Conservation (phyloP, 2,888 invertebrate genomes). For the Paralinhomoeus sp. region DNA sequence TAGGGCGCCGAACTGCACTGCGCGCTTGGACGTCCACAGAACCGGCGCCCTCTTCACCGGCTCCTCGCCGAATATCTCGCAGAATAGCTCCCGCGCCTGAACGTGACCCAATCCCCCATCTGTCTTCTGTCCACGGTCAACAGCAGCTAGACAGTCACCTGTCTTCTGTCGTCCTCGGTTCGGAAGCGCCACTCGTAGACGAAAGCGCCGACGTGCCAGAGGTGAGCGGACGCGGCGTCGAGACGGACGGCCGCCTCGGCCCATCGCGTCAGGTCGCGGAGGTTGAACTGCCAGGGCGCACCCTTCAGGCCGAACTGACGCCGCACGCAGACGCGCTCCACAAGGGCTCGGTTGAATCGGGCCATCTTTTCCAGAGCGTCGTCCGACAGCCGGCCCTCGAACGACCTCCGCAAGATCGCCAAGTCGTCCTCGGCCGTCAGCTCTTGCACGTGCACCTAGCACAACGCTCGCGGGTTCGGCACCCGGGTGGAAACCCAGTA, state of each 20-base stretch:
- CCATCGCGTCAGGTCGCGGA: slow-evolving; percentile 81
- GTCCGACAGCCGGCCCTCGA: slow-evolving; percentile 18
- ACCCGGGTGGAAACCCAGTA: too few relatives aligned
- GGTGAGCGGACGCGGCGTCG: slow-evolving; percentile 11
- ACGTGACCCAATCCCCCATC: not conserved
- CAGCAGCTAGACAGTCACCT: slow-evolving; percentile 14
- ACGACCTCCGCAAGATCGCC: slow-evolving; percentile 33
- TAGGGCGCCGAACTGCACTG: not conserved
- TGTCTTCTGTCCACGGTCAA: not conserved
- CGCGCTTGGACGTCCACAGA: slow-evolving; percentile 5
- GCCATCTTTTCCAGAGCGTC: slow-evolving; percentile 38
- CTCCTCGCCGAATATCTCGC: not conserved
- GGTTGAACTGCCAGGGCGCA: slow-evolving; percentile 86
- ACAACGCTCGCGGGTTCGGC: not conserved
- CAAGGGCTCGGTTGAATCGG: slow-evolving; percentile 42
- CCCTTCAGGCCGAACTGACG: slow-evolving; percentile 53
- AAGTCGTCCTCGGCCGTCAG: slow-evolving; percentile 8
- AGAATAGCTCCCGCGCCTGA: not conserved
- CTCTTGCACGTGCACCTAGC: slow-evolving; percentile 12
- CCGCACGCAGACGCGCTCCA: slow-evolving; percentile 12
- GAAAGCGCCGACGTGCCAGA: slow-evolving; percentile 39
- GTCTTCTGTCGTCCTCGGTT: slow-evolving; percentile 46
- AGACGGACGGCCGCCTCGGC: slow-evolving; percentile 38
- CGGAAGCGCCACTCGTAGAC: slow-evolving; percentile 74
- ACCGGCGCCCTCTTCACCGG: slow-evolving; percentile 2